Evolutionary conservation across 2,113 vertebrate genomes (phyloP).

Genomic region (Columbina picui): DNA sequence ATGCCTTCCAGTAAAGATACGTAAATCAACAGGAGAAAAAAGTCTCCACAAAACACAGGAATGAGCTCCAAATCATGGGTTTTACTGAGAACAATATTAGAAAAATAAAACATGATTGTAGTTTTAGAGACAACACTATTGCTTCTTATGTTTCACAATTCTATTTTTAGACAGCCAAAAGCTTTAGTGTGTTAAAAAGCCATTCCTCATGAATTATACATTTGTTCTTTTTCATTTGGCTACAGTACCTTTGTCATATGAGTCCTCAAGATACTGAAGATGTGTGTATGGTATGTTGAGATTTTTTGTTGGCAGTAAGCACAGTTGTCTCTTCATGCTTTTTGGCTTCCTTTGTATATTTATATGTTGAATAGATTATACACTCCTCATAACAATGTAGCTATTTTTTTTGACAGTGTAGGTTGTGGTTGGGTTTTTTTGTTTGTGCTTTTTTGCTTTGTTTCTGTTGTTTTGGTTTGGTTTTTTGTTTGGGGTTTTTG

Average conservation of each 20-base stretch:
- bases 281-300: constrained; percentile 6
- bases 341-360: constrained; percentile 32
- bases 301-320: constrained; percentile 17
- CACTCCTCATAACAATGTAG: not conserved
- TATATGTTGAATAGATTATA: constrained; percentile 12
- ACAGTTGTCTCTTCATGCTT: not conserved
- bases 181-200: constrained; percentile 66
- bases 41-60: not conserved
- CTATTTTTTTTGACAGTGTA: too few relatives aligned
- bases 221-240: constrained; percentile 70
- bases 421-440: too few relatives aligned
- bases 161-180: constrained; percentile 72
- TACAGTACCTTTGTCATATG: constrained; percentile 63
- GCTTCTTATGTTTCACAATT: constrained; percentile 44
- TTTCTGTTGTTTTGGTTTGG: too few relatives aligned
- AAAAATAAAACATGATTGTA: constrained; percentile 19
- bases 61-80: not conserved
- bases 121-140: constrained; percentile 50
- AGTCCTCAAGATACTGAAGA: constrained; percentile 55
- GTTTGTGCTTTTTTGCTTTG: too few relatives aligned
- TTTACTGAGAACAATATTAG: not conserved
- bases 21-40: constrained; percentile 43
- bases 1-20: constrained; percentile 35
- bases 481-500: too few relatives aligned
- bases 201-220: constrained; percentile 75